Evolutionary conservation across 2,888 invertebrate genomes (phyloP).

Genomic region (Macrophya annulata): DNA sequence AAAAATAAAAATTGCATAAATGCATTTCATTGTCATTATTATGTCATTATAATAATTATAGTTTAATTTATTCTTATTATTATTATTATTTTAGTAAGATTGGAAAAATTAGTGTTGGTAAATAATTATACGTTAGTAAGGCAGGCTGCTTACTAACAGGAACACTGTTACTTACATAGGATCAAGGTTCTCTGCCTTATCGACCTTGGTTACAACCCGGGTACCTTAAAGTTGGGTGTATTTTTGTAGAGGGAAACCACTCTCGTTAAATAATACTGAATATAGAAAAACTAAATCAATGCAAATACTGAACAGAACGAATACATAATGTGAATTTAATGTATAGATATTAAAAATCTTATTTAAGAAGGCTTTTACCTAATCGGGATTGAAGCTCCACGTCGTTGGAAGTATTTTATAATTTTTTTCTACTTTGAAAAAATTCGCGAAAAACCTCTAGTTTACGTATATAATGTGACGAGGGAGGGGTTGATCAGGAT

Average conservation of each 20-base stretch:
- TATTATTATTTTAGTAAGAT: background rate
- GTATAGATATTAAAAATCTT: background rate
- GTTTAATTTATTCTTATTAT: background rate
- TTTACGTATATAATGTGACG: background rate
- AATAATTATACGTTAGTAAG: slow-evolving; percentile 23
- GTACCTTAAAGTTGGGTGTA: background rate
- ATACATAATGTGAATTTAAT: background rate
- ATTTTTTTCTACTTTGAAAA: background rate
- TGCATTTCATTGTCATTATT: background rate
- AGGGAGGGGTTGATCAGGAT: background rate
- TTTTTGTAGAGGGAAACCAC: slow-evolving; percentile 43
- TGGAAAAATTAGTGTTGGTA: background rate
- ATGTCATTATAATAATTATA: background rate
- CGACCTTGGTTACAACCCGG: slow-evolving; percentile 2
- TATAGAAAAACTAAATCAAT: background rate
- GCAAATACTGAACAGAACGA: background rate
- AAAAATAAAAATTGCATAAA: background rate
- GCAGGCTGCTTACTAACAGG: background rate
- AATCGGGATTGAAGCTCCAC: background rate
- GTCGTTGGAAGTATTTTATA: background rate
- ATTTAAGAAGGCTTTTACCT: too few species aligned
- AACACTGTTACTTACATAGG: slow-evolving; percentile 23
- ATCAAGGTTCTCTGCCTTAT: slow-evolving; percentile 14
- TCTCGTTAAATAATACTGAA: background rate
- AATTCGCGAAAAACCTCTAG: background rate